Base-by-base conservation (phyloP, 2,797 vertebrate species). In the Falco biarmicus region DNA sequence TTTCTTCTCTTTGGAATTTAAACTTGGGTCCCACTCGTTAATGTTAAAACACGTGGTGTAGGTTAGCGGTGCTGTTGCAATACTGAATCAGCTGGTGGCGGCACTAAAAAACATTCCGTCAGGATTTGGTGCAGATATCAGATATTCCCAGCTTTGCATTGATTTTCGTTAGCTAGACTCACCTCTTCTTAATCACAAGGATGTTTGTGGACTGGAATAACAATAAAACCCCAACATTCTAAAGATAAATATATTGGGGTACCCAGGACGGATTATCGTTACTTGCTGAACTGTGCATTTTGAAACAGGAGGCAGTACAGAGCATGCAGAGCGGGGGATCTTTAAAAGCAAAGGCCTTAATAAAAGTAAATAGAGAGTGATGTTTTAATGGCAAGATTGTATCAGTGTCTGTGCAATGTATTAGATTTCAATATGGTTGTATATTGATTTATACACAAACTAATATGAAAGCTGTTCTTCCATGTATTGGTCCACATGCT, bases 371-470 rank as follows among this genome's bases (percentile, higher is more conserved):
- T 43, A 34, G 29, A 53, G 50, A 43, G 43, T 31, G 28, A 70
- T 80, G 73, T 74, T 89, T 85, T 83, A 90, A 86, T 41, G 65
- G 45, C 57, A 83, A 64, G 87, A 86, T 90, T 45, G 1, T 84
- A 73, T 57, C 79, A 61, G 69, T 43, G 57, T 26, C 75, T 29
- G 34, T 60, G 39, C 41, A 19, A 18, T 14, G 29, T 61, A 50
- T 75, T 85, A 61, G 32, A 59, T 85, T 91, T 84, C 53, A 41
- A 4, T 78, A 45, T 32, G 41, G 31, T 54, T 69, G 20, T 85
- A 25, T 87, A 74, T 91, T 95, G 95, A 90, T 95, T 85, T 96
- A 81, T 66, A 48, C 26, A 39, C 43, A 48, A 65, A 45, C 43
- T 78, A 34, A 31, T 51, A 86, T 32, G 51, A 53, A 80, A 96